Evolutionary conservation across 2,113 vertebrate genomes (phyloP), one percentile per base, ranked within the genome.

Genomic region (Saccopteryx bilineata): DNA sequence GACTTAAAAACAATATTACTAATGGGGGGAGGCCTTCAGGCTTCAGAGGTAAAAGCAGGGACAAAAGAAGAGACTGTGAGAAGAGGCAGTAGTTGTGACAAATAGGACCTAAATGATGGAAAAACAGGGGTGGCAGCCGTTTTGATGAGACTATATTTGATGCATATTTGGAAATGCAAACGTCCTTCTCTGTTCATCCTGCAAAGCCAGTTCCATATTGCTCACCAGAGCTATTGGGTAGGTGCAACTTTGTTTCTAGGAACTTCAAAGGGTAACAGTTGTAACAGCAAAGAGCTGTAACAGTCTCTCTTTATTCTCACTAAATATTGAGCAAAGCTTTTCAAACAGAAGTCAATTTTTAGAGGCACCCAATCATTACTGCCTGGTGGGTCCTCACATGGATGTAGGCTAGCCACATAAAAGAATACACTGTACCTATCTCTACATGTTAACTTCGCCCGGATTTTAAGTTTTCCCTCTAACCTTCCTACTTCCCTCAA

Each of bases 301-400:
- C 17, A 80, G 48, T 66, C 94, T 95, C 17, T 91, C 31, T 87
- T 24, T 69, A 81, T 19, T 91, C 71, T 91, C 46, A 89, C 66
- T 76, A 82, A 63, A 86, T 76, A 84, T 7, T 54, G 13, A 96
- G 12, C 39, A 95, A 89, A 72, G 21, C 17, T 89, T 91, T 81
- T 68, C 60, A 93, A 91, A 91, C 14, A 61, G 17, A 48, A 66
- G 63, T 31, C 78, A 54, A 31, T 68, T 23, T 92, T 68, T 87
- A 76, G 52, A 84, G 9, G 48, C 7, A 85, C 28, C 79, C 39
- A 80, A 82, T 46, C 66, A 93, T 56, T 79, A 68, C 0, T 66
- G 9, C 15, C 52, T 39, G 2, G 26, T 19, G 14, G 65, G 39
- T 11, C 7, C 33, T 87, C 74, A 85, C 68, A 63, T 3, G 48